Percentiles rank a stretch among this genome's conserved stretches.
phyloP scores from a whole-genome alignment of 2,113 vertebrate genomes.

The Passer montanus region DNA sequence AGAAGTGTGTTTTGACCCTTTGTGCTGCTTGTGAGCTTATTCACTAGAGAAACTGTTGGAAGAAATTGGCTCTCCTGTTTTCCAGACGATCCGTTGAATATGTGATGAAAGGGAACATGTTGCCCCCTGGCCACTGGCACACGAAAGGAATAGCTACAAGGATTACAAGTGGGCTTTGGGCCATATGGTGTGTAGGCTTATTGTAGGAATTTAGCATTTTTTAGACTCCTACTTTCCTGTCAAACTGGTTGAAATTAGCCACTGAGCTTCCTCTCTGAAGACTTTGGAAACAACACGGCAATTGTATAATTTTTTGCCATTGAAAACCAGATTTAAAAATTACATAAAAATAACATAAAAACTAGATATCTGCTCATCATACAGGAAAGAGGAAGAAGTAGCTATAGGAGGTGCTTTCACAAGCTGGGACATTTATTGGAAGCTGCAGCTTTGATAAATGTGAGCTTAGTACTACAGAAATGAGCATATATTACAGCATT shows the following conservation, averaged over 20 bases:
- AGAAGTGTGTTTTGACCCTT: background rate
- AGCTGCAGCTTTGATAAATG: background rate
- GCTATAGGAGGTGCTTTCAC: background rate
- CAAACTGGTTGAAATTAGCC: slow-evolving; percentile 51
- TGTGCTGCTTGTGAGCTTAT: background rate
- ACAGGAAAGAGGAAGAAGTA: background rate
- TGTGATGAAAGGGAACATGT: slow-evolving; percentile 2
- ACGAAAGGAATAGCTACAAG: slow-evolving; percentile 4
- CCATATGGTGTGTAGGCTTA: slow-evolving; percentile 63
- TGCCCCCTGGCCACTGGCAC: slow-evolving; percentile 42
- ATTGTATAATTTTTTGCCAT: slow-evolving; percentile 4
- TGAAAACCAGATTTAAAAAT: background rate
- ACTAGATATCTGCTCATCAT: background rate
- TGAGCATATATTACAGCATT: background rate
- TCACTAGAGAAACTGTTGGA: background rate
- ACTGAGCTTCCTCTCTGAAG: slow-evolving; percentile 12
- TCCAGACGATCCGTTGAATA: background rate
- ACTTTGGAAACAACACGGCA: background rate
- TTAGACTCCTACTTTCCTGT: slow-evolving; percentile 49
- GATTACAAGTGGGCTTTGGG: slow-evolving; percentile 21
- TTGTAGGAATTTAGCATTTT: slow-evolving; percentile 48
- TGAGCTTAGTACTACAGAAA: background rate
- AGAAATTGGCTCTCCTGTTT: background rate
- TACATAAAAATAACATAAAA: background rate
- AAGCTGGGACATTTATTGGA: background rate